Percentiles rank a stretch among this genome's conserved stretches.
phyloP scores from a whole-genome alignment of 1,140 invertebrate genomes.

The Bombus sibiricus region DNA sequence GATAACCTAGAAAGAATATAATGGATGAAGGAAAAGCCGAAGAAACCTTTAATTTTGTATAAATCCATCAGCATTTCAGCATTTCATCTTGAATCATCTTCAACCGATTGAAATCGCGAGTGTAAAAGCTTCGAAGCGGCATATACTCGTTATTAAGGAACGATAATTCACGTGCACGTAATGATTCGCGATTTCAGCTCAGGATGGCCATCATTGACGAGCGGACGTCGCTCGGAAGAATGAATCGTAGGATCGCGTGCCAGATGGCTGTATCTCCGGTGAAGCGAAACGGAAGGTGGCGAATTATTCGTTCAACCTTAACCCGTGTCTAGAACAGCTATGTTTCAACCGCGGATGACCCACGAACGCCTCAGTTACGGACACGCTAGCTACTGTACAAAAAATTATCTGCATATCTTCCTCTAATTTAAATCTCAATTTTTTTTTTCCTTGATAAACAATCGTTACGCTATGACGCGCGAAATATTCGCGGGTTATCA shows the following conservation, averaged over 20 bases:
- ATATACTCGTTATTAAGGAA: conserved; percentile 20
- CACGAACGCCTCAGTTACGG: background rate
- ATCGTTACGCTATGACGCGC: background rate
- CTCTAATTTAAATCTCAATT: conserved; percentile 55
- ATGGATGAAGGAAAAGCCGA: no score
- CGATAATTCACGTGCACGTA: conserved; percentile 59
- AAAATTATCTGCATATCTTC: conserved; percentile 33
- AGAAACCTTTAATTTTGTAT: background rate
- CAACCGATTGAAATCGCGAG: background rate
- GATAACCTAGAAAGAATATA: no score
- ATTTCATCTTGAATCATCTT: background rate
- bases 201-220: conserved; percentile 57
- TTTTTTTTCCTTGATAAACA: conserved; percentile 15
- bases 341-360: conserved; percentile 10
- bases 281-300: conserved; percentile 64
- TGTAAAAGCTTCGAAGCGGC: background rate
- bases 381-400: conserved; percentile 21
- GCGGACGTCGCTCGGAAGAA: conserved; percentile 58
- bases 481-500: no score
- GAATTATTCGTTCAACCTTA: conserved; percentile 62
- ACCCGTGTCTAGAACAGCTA: background rate
- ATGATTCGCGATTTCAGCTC: conserved; percentile 55
- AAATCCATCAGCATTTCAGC: background rate
- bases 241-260: conserved; percentile 74
- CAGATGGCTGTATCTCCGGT: conserved; percentile 56